These are phyloP conservation scores for Tympanuchus pallidicinctus DNA, from an alignment of 2,113 vertebrate species.

Conservation along the genomic window DNA sequence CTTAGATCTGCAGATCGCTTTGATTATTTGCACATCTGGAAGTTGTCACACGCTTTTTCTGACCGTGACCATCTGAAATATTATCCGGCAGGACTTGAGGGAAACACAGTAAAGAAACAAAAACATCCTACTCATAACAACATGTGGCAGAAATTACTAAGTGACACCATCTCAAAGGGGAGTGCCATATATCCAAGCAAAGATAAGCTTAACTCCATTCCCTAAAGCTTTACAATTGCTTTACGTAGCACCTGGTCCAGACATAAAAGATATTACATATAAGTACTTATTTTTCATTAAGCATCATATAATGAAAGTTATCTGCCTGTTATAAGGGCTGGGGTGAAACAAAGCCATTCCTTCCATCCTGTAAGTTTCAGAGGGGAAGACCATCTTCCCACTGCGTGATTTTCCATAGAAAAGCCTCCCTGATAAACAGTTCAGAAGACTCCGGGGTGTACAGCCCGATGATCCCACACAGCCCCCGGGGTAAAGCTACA, in stretches of 20 bases:
- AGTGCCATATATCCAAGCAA: conserved; percentile 53
- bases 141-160: conserved; percentile 79
- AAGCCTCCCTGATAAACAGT: not conserved
- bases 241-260: not conserved
- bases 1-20: conserved; percentile 74
- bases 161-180: conserved; percentile 60
- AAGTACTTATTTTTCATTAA: conserved; percentile 39
- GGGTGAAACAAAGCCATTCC: not conserved
- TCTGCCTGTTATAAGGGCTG: not conserved
- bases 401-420: not conserved
- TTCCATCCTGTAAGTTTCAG: not conserved
- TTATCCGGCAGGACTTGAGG: conserved; percentile 74
- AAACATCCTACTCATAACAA: conserved; percentile 75
- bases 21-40: conserved; percentile 81
- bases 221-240: not conserved
- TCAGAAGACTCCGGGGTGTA: not conserved
- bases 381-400: not conserved
- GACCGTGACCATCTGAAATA: conserved; percentile 76
- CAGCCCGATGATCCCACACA: not conserved
- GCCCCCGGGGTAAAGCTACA: not conserved
- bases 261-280: not conserved
- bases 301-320: not conserved
- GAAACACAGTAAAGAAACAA: conserved; percentile 73
- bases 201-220: conserved; percentile 7
- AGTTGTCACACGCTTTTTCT: conserved; percentile 72